Evolutionary conservation across 37 sponge, comb jelly and placozoan species (phyloP), one percentile per base, ranked within the genome.

Genomic region (Chondrilla cf. caribensis): DNA sequence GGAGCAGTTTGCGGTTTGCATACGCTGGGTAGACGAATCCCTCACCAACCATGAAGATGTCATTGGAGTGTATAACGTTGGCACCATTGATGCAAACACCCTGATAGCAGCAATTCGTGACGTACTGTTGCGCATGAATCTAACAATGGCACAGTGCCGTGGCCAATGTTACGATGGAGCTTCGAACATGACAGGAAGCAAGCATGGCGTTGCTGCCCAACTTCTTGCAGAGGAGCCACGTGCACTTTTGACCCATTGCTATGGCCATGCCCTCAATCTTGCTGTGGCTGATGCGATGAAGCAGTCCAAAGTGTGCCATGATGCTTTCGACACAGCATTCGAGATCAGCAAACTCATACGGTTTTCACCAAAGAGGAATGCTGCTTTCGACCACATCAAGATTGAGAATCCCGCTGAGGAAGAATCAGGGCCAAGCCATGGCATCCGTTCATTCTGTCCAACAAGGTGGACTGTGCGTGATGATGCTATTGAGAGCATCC

Each of bases 1-100:
- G 31, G 93, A 93, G 44, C 93, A 93, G 70, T 93, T 93, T 77
- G 78, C 84, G n/a, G 82, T 89, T 29, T 84, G 85, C 85, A 65
- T 76, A 43, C n/a, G 80, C 18, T 82, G 82, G 85, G 85, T 85
- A 9, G 79, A 79, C 58, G 79, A 77, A 37, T 1, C 28, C 6
- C 85, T 85, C 28, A 33, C 25, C 2, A 68, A 85, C 35, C 85
- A 85, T 38, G 79, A 85, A 59, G 85, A 85, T 38, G 60, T 85
- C 24, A 78, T 85, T 78, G 79, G 85, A 14, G 26, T 85, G 43
- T 85, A 85, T 58, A 43, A 60, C 17, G 79, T 85, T 9, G 79
- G 29, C 28, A 77, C 28, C 21, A 85, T 85, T 40, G 79, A 58
- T 17, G 65, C 85, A 58, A 54, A 77, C 51, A 78, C 44, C 66